Percentiles rank a stretch among this genome's conserved stretches.
Conservation (phyloP, 2,797 vertebrate species). For the Huso huso region DNA sequence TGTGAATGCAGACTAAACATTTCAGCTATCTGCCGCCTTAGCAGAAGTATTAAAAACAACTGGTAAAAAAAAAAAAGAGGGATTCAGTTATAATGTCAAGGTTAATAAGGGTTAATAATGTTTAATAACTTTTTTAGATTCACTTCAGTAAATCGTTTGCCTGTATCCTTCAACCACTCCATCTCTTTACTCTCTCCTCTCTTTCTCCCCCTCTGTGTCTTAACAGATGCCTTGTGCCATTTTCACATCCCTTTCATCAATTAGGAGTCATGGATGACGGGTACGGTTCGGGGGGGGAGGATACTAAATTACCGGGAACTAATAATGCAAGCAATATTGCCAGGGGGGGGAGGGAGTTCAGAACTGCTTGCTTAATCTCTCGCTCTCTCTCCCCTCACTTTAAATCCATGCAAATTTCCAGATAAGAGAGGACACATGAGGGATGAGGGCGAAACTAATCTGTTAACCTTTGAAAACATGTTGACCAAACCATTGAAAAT, state of each 20-base stretch:
- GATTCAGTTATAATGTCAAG: no score
- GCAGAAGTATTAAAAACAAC: no score
- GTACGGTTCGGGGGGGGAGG: slow-evolving; percentile 19
- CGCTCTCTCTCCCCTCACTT: slow-evolving; percentile 7
- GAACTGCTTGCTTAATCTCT: slow-evolving; percentile 21
- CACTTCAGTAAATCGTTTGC: not conserved
- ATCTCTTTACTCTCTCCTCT: not conserved
- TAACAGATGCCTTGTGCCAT: not conserved
- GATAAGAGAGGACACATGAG: slow-evolving; percentile 18
- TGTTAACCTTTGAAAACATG: slow-evolving; percentile 31
- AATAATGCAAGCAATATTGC: slow-evolving; percentile 50
- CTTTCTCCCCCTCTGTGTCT: not conserved
- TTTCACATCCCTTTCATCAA: not conserved
- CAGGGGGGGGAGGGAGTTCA: slow-evolving; percentile 44
- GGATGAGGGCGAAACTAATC: slow-evolving; percentile 26
- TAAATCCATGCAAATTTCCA: slow-evolving; percentile 15
- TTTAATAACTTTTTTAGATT: not conserved
- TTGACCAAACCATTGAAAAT: slow-evolving; percentile 21
- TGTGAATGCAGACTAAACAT: no score
- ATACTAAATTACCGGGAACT: slow-evolving; percentile 57
- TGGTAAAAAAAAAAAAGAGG: no score
- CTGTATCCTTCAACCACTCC: not conserved
- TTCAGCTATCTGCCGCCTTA: no score
- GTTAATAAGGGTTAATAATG: no score
- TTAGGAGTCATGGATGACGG: not conserved